Percentiles rank a stretch among this genome's conserved stretches.
Conservation (phyloP, 2,888 invertebrate species). For the Dascillus cervinus region DNA sequence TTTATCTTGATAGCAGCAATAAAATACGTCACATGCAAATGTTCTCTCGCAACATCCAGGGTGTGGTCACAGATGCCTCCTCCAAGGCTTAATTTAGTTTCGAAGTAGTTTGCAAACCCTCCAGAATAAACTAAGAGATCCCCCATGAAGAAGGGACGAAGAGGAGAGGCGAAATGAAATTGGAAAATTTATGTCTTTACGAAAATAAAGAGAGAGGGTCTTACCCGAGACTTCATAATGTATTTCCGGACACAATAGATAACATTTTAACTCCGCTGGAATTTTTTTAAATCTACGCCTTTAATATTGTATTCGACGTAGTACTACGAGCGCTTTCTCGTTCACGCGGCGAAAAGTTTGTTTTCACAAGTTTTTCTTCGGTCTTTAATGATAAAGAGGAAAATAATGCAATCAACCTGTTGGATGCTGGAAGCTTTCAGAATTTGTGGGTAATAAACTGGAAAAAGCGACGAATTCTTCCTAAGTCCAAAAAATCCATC, state of each 20-base stretch:
- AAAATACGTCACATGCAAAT: constrained; percentile 47
- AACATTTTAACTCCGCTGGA: constrained; percentile 20
- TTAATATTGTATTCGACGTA: no score
- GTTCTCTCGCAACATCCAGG: constrained; percentile 40
- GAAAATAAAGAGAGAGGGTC: constrained; percentile 38
- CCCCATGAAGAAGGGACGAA: constrained; percentile 10
- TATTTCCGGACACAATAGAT: constrained; percentile 24
- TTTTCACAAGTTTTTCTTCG: no score
- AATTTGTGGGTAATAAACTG: no score
- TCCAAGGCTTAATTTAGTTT: constrained; percentile 43
- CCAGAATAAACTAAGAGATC: constrained; percentile 36
- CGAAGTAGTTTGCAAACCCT: constrained; percentile 40
- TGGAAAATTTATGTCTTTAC: constrained; percentile 42
- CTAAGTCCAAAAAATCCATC: no score
- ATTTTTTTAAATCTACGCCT: no score
- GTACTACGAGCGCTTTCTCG: no score
- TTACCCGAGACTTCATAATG: constrained; percentile 27
- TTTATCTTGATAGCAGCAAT: constrained; percentile 40
- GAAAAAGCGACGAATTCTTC: no score
- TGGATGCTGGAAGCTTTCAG: no score
- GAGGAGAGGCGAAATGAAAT: constrained; percentile 38
- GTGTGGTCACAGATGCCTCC: constrained; percentile 45
- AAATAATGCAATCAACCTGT: no score
- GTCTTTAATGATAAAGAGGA: no score
- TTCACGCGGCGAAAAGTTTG: no score